Evolutionary conservation across 1,140 invertebrate genomes (phyloP), one percentile per base, ranked within the genome.

Genomic region (Papilio polytes): DNA sequence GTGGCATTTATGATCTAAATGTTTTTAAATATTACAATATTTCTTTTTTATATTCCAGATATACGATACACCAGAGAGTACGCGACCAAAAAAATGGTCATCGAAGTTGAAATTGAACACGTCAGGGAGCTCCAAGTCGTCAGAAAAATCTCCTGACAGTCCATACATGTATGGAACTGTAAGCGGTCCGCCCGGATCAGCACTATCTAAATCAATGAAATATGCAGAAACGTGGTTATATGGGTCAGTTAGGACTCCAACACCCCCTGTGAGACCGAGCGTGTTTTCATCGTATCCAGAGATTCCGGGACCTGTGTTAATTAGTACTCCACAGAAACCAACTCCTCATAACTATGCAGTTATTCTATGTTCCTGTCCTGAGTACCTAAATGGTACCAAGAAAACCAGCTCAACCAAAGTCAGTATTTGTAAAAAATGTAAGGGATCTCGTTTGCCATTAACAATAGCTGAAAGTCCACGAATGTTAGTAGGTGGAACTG

Each of bases 221-320:
- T 98, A 98, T 93, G 97, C 97, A 1, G 97, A 98, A 84, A 97
- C 97, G 46, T 98, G 97, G 97, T 95, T 98, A 1, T 98, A 98
- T 85, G 97, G 97, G 80, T 97, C 97, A 3, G 96, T 97, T 1
- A 94, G 97, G 82, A 95, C 96, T 4, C 95, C 96, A 76, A 95
- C 96, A 3, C 95, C 96, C 73, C 95, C 96, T 78, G 88, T 91
- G n/a, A 90, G 95, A 83, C 92, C 94, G 26, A 93, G 91, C 81
- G 88, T 95, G 70, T 95, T 96, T 88, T 90, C 95, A 53, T 94
- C 96, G 80, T 96, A 96, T 77, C 92, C 95, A 6, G 95, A 96
- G 72, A 94, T 96, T 22, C 90, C 96, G 77, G 95, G 96, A 36
- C 95, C 96, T 48, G 94, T 96, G 31, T 86, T 95, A 80, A 94